Evolutionary conservation across 2,113 vertebrate genomes (phyloP).

Genomic region (Epinephelus cyanopodus): DNA sequence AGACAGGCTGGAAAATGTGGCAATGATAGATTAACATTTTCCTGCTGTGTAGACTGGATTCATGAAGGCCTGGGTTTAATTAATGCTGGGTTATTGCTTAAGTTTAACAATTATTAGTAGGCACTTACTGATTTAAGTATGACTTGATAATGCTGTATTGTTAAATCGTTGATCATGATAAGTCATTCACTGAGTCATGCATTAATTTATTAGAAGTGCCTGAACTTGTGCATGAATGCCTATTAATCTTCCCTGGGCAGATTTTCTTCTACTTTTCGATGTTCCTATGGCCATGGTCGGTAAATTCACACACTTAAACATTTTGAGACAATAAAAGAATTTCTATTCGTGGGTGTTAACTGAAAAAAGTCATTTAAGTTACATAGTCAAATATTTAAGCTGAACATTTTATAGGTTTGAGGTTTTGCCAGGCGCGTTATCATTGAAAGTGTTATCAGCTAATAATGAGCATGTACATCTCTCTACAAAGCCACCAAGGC

Average conservation of each 20-base stretch:
- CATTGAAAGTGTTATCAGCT: slow-evolving; percentile 36
- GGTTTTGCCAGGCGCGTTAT: background rate
- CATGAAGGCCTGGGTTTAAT: background rate
- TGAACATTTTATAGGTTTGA: background rate
- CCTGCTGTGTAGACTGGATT: slow-evolving; percentile 10
- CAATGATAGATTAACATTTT: slow-evolving; percentile 11
- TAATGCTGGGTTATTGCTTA: background rate
- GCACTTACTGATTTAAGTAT: background rate
- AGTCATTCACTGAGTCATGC: slow-evolving; percentile 3
- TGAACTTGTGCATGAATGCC: no score
- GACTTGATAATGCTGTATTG: background rate
- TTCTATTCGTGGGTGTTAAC: background rate
- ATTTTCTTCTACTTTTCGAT: background rate
- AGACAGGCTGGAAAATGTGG: background rate
- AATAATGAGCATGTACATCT: slow-evolving; percentile 8
- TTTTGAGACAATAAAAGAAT: background rate
- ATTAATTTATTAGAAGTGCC: background rate
- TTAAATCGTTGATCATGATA: background rate
- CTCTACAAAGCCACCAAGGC: slow-evolving; percentile 1
- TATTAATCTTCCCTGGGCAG: no score
- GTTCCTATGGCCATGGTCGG: background rate
- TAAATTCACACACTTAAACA: background rate
- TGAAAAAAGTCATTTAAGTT: background rate
- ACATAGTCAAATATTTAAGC: background rate
- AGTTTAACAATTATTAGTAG: slow-evolving; percentile 2